Conservation (phyloP, 2,113 vertebrate species). For the Callospermophilus lateralis region DNA sequence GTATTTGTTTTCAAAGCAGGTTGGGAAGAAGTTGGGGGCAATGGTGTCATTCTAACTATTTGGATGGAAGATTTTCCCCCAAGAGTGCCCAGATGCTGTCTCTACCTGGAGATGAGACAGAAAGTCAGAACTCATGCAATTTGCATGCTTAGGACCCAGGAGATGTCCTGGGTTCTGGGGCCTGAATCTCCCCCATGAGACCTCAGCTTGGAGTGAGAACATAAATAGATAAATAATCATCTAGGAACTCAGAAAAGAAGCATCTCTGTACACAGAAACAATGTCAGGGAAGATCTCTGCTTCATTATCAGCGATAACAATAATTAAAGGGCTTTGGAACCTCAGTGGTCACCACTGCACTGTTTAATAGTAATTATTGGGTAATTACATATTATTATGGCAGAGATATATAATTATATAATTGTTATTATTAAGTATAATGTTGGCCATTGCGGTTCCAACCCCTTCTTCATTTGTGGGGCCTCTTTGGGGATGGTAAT, state of each 20-base stretch:
- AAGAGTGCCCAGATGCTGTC: background rate
- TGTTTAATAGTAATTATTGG: constrained; percentile 82
- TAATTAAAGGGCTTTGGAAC: constrained; percentile 80
- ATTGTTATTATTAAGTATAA: constrained; percentile 80
- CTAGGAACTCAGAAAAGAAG: background rate
- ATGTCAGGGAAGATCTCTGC: constrained; percentile 5
- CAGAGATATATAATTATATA: constrained; percentile 79
- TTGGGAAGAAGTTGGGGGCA: background rate
- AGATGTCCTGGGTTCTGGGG: background rate
- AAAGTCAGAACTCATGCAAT: background rate
- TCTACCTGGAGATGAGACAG: background rate
- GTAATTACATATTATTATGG: constrained; percentile 82
- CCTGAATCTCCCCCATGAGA: background rate
- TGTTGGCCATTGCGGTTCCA: constrained; percentile 72
- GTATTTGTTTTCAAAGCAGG: background rate
- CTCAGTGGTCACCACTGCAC: constrained; percentile 68
- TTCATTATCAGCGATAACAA: constrained; percentile 73
- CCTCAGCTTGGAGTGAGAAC: background rate
- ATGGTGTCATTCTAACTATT: background rate
- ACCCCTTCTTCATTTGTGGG: constrained; percentile 66
- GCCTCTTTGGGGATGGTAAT: constrained; percentile 46
- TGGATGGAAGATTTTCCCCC: background rate
- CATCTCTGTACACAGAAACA: background rate
- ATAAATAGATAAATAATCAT: background rate
- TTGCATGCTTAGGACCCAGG: background rate